A percentile compares a stretch with the other conserved stretches of the same genome.
phyloP scores from a whole-genome alignment of 2,113 vertebrate genomes.

The Xiphophorus couchianus region DNA sequence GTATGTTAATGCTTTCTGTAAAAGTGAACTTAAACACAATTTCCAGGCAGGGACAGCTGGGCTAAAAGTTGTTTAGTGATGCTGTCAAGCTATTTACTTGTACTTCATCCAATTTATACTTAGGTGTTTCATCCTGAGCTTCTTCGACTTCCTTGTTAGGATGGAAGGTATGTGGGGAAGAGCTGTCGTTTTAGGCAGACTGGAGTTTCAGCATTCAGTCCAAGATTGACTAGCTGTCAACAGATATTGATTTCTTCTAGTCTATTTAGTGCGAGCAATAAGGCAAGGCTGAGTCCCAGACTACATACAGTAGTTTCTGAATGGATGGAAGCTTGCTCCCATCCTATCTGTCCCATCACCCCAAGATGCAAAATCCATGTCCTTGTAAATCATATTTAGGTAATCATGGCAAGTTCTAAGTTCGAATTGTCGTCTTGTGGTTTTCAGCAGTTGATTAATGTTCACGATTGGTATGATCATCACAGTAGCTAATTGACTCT shows the following conservation, averaged over 20 bases:
- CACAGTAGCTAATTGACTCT: conserved; percentile 63
- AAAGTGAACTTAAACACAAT: conserved; percentile 57
- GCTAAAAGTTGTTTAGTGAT: conserved; percentile 71
- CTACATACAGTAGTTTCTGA: conserved; percentile 33
- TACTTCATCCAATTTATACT: conserved; percentile 67
- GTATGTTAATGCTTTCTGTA: conserved; percentile 58
- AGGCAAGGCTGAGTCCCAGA: conserved; percentile 60
- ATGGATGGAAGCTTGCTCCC: conserved; percentile 39
- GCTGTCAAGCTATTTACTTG: conserved; percentile 67
- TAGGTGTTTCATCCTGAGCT: conserved; percentile 48
- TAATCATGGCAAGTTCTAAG: conserved; percentile 25
- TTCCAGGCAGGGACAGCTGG: conserved; percentile 55
- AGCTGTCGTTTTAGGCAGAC: conserved; percentile 64
- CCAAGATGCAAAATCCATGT: conserved; percentile 54
- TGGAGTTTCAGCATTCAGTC: conserved; percentile 64
- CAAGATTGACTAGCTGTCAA: conserved; percentile 73
- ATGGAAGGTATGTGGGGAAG: conserved; percentile 58
- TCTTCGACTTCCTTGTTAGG: conserved; percentile 50
- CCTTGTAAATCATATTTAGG: too few relatives aligned
- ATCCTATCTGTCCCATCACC: neutral
- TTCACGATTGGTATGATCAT: conserved; percentile 57
- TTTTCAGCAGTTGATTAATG: conserved; percentile 63
- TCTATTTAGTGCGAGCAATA: conserved; percentile 71
- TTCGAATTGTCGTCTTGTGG: conserved; percentile 57
- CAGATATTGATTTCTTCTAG: conserved; percentile 68